phyloP scores from a whole-genome alignment of 2,113 vertebrate species.

The Corythoichthys haematopterus region DNA sequence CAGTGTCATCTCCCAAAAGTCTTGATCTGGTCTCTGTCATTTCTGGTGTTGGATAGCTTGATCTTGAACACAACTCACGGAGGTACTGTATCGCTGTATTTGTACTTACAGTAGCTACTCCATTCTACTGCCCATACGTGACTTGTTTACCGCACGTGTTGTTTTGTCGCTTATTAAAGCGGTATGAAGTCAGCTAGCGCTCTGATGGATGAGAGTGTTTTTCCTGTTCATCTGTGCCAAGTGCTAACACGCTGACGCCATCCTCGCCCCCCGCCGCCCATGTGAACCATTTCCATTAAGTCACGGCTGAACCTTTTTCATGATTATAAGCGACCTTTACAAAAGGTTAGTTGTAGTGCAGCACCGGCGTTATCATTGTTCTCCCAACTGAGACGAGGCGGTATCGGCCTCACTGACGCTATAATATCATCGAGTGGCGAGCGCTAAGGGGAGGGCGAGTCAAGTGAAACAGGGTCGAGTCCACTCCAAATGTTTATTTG shows the following conservation, averaged over 20 bases:
- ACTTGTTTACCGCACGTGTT: not conserved
- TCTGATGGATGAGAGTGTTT: constrained; percentile 6
- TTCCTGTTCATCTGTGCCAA: constrained; percentile 3
- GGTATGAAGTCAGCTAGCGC: not conserved
- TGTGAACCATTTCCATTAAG: constrained; percentile 46
- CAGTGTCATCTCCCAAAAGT: too few species aligned
- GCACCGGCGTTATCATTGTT: constrained; percentile 46
- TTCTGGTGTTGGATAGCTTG: too few species aligned
- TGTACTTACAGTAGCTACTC: not conserved
- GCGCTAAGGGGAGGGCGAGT: constrained; percentile 19
- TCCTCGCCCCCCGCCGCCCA: constrained; percentile 9
- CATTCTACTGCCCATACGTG: not conserved
- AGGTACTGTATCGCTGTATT: not conserved
- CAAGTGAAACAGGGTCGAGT: constrained; percentile 12
- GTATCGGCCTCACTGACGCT: constrained; percentile 36
- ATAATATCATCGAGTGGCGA: constrained; percentile 25
- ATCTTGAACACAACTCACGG: too few species aligned
- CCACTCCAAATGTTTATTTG: constrained; percentile 8
- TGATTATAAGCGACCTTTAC: constrained; percentile 62
- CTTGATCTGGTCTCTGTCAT: too few species aligned
- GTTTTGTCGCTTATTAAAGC: not conserved
- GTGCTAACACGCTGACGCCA: constrained; percentile 17
- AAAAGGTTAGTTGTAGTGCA: constrained; percentile 54
- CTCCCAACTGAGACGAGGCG: constrained; percentile 36
- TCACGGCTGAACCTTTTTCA: constrained; percentile 53